Conservation (phyloP, 2,113 vertebrate species). For the Malurus cyaneus region DNA sequence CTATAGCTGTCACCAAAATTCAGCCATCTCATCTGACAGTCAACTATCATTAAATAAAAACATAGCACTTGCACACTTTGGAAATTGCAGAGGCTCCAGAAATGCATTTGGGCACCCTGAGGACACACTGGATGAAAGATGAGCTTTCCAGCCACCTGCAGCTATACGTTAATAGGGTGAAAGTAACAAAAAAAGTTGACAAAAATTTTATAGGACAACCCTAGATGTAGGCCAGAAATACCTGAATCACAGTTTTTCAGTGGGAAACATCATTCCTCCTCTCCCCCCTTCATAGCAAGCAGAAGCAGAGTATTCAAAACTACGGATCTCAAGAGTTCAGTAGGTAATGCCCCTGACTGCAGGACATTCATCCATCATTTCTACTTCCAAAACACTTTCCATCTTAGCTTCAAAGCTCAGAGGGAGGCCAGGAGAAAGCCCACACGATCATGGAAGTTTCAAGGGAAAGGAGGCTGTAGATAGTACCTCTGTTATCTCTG, state of each 20-base stretch:
- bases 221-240: background rate
- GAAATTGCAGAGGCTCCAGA: background rate
- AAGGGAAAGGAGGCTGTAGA: background rate
- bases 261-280: background rate
- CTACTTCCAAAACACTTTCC: background rate
- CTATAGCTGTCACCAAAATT: background rate
- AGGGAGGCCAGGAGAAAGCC: background rate
- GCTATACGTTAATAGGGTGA: background rate
- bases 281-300: background rate
- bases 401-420: background rate
- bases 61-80: background rate
- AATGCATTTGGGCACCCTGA: background rate
- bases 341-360: background rate
- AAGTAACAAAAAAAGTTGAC: background rate
- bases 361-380: background rate
- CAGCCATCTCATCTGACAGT: background rate
- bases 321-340: background rate
- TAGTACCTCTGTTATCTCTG: background rate
- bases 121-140: background rate
- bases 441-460: fast-evolving
- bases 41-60: background rate
- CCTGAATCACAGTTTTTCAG: background rate
- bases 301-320: background rate
- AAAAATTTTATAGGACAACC: background rate
- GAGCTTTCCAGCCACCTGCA: background rate